Evolutionary conservation across 2,888 invertebrate genomes (phyloP), one percentile per base, ranked within the genome.

Genomic region (Bombylius major): DNA sequence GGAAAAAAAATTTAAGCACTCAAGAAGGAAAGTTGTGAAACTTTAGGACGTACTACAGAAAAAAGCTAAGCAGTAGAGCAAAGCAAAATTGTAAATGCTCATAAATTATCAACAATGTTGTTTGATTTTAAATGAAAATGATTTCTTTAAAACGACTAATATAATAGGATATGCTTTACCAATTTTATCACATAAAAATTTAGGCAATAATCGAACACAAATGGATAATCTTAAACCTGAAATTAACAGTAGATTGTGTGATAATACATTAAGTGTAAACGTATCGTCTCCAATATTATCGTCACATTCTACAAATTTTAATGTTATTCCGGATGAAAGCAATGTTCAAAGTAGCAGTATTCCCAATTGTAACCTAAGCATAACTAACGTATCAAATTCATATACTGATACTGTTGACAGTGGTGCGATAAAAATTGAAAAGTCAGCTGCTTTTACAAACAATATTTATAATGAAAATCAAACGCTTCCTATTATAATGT

Each of bases 1-100:
- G 47, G 47, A 33, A 61, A 61, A 50, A 61, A 54, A 60, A 58
- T 51, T 65, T 65, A 54, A 66, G 61, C 54, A 65, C 66, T 42
- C 71, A 71, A 59, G 72, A 23, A 71, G 45, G 72, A 71, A 61
- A 71, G 73, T 51, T 74, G 73, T 65, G 73, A 73, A 61, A 70
- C 72, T 59, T 65, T 74, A 59, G 66, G 73, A 8, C 74, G 73
- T 58, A 72, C 73, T 45, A 70, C 74, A 8, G 74, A 74, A 61
- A 73, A 72, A 31, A 73, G 73, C 58, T 23, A 23, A 67, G 73
- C 23, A 72, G 71, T 51, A 70, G 23, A 23, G 23, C 23, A 23
- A 23, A 23, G 23, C 70, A 54, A 73, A 72, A 61, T 62, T 73
- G 65, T 62, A 70, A 13, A 70, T 23, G 23, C 23, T 23, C 69